Conservation (phyloP, 1,140 invertebrate genomes). For the Conus ventricosus region DNA sequence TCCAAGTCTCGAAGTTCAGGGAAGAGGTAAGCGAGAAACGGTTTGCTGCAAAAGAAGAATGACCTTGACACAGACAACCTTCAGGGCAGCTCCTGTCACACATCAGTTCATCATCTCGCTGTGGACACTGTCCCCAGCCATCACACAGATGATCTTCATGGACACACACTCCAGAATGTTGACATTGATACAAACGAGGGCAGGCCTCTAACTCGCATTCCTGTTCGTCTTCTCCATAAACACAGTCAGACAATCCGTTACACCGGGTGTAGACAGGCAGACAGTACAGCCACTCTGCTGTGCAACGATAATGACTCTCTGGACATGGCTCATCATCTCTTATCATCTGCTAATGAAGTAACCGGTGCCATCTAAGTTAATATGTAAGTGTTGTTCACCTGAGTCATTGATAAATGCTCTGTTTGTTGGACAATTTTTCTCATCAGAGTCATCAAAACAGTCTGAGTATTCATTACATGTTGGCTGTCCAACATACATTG, state of each 20-base stretch:
- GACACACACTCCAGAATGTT: constrained; percentile 17
- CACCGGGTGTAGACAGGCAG: constrained; percentile 33
- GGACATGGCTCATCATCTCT: neutral
- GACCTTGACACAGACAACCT: constrained; percentile 8
- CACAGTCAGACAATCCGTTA: constrained; percentile 26
- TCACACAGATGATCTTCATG: constrained; percentile 33
- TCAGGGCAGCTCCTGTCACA: constrained; percentile 31
- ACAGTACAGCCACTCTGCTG: neutral
- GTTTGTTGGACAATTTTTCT: too few species aligned
- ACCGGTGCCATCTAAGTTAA: neutral
- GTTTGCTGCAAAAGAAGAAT: constrained; percentile 9
- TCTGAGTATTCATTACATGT: too few species aligned
- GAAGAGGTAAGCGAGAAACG: too few species aligned
- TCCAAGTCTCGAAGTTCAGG: too few species aligned
- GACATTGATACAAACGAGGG: constrained; percentile 19
- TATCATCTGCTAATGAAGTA: neutral
- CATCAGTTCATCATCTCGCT: constrained; percentile 35
- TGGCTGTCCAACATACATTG: too few species aligned
- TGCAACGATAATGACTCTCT: constrained; percentile 5
- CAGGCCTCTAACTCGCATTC: neutral
- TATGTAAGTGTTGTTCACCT: too few species aligned
- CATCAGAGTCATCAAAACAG: too few species aligned
- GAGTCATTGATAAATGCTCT: too few species aligned
- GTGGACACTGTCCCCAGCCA: constrained; percentile 1
- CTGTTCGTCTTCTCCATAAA: constrained; percentile 26